Percentiles rank a stretch among this genome's conserved stretches.
phyloP scores from a whole-genome alignment of 2,797 vertebrate genomes.

The Hozukius guyotensis region DNA sequence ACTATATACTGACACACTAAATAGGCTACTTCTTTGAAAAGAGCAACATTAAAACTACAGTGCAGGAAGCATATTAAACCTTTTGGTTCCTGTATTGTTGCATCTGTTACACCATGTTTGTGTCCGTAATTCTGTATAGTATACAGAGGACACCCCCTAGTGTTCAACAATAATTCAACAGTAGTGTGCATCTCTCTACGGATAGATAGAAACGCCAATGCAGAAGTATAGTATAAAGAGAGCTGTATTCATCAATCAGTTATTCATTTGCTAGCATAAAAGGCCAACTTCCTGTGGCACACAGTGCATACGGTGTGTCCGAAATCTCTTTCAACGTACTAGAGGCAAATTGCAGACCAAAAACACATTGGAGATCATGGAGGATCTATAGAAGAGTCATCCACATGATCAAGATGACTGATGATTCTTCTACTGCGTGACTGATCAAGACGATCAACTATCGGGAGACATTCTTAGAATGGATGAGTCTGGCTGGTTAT shows the following conservation, averaged over 20 bases:
- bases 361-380: not conserved
- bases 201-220: no score
- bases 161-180: no score
- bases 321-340: no score
- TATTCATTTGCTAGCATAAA: no score
- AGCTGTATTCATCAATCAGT: no score
- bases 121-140: no score
- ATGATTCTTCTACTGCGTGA: not conserved
- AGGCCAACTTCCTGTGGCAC: no score
- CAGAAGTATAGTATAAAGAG: no score
- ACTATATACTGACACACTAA: not conserved
- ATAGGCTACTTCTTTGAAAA: not conserved
- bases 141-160: no score
- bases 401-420: not conserved
- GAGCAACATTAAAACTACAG: not conserved
- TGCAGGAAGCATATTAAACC: not conserved
- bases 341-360: no score
- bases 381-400: not conserved
- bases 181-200: no score
- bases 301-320: accelerated
- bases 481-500: not conserved
- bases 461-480: not conserved
- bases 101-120: not conserved
- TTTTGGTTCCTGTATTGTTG: not conserved
- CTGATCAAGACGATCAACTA: not conserved